Evolutionary conservation across 1,140 invertebrate species (phyloP).

Genomic region (Anoplophora glabripennis): DNA sequence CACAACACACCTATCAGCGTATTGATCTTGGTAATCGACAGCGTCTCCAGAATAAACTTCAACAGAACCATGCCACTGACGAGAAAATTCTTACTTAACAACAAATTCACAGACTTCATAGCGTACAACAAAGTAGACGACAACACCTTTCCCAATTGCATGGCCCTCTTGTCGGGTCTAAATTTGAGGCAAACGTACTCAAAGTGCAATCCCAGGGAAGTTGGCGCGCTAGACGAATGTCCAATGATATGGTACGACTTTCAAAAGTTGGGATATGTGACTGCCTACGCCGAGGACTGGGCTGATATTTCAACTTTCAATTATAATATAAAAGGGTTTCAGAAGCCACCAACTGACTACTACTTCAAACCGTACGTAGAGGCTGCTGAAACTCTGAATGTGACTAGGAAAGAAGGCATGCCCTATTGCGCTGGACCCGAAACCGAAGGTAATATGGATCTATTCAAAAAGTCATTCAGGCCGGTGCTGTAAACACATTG

Average conservation of each 20-base stretch:
- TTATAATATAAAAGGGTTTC: slow-evolving; percentile 63
- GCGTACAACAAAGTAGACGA: slow-evolving; percentile 71
- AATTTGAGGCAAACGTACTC: slow-evolving; percentile 51
- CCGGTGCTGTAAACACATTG: no score
- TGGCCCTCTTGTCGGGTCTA: slow-evolving; percentile 63
- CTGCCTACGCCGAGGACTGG: slow-evolving; percentile 65
- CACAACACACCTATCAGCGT: slow-evolving; percentile 57
- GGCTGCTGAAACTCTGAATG: slow-evolving; percentile 55
- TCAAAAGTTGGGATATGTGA: slow-evolving; percentile 59
- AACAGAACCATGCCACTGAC: slow-evolving; percentile 76
- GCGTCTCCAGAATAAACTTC: slow-evolving; percentile 76
- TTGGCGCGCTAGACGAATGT: slow-evolving; percentile 56
- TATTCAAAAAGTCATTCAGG: no score
- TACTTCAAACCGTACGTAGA: slow-evolving; percentile 69
- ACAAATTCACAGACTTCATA: slow-evolving; percentile 53
- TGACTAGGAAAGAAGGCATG: slow-evolving; percentile 42
- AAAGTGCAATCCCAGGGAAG: slow-evolving; percentile 54
- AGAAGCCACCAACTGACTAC: slow-evolving; percentile 70
- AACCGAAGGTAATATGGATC: slow-evolving; percentile 24
- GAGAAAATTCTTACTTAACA: slow-evolving; percentile 57
- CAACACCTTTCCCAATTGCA: slow-evolving; percentile 81
- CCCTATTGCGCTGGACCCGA: slow-evolving; percentile 58
- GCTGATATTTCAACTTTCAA: slow-evolving; percentile 62
- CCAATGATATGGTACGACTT: slow-evolving; percentile 65
- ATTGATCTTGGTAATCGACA: slow-evolving; percentile 76